Evolutionary conservation across 2,113 vertebrate species (phyloP), one percentile per base, ranked within the genome.

Genomic region (Trachemys scripta): DNA sequence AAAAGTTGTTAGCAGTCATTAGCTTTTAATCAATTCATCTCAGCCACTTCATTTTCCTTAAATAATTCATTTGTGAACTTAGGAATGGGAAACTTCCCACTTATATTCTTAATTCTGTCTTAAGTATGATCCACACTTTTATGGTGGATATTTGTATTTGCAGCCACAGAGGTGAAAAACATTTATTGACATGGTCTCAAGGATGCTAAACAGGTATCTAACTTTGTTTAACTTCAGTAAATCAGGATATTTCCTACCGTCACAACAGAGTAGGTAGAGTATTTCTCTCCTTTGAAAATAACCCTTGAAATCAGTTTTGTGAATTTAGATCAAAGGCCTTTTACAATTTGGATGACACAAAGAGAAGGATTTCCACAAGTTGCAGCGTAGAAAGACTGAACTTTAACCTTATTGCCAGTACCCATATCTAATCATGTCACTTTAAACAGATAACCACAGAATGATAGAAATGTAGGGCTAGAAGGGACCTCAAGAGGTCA

Each of bases 21-120:
- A n/a, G 14, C 50, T 53, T 81, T 24, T 80, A 31, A 51, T n/a
- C n/a, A 81, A 54, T 81, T 27, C 35, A 59, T 57, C 31, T 24
- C 84, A n/a, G 25, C 82, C 27, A 82, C 56, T 54, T 9, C 4
- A 0, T 10, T 1, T 11, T 69, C 80, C 91, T 82, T 76, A 27
- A 9, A 1, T 10, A 1, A n/a, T 31, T 12, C 0, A 0, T 47
- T 1, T 59, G 42, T 45, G 82, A 86, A 78, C 42, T 76, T 35
- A 42, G 42, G 42, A 42, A 42, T 42, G 42, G 42, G 42, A 42
- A 42, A 42, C 42, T 42, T 42, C 42, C 42, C 42, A 42, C 42
- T 42, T 42, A 42, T 42, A 42, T 42, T 42, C 42, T 53, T 24
- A 75, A 7, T 1, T n/a, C 8, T 0, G 31, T 29, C 82, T 5